Percentiles rank a stretch among this genome's conserved stretches.
phyloP scores from a whole-genome alignment of 1,140 invertebrate genomes.

The Drosophila nikananu region DNA sequence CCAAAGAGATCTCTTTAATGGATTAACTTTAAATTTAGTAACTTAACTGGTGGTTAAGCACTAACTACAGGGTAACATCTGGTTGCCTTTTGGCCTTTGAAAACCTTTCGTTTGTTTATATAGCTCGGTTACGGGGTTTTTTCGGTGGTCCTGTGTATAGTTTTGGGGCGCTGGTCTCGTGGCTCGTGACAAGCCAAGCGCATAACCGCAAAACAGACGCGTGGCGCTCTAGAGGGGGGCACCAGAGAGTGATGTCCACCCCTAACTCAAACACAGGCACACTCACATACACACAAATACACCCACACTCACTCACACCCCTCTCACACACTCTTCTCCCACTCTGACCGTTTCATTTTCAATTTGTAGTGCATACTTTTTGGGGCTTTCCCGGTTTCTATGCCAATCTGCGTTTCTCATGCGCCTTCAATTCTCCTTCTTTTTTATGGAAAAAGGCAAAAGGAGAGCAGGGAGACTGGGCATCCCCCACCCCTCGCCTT shows the following conservation, averaged over 20 bases:
- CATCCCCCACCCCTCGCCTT: neutral
- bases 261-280: neutral
- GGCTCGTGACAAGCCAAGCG: conserved; percentile 74
- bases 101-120: conserved; percentile 10
- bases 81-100: neutral
- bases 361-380: conserved; percentile 25
- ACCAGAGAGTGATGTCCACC: neutral
- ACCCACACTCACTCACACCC: neutral
- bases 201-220: conserved; percentile 72
- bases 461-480: neutral
- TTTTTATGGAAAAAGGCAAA: conserved; percentile 11
- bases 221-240: neutral
- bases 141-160: conserved; percentile 40
- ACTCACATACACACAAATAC: neutral
- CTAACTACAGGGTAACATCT: conserved; percentile 16
- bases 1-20: too few relatives aligned
- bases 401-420: conserved; percentile 46
- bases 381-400: conserved; percentile 32
- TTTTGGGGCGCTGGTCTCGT: conserved; percentile 61
- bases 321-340: neutral
- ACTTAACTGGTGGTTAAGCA: neutral
- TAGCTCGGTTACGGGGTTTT: neutral
- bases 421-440: conserved; percentile 25
- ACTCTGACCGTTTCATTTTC: conserved; percentile 23
- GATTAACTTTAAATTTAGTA: neutral